phyloP scores from a whole-genome alignment of 2,888 invertebrate genomes.

The Drosophila seclusa region DNA sequence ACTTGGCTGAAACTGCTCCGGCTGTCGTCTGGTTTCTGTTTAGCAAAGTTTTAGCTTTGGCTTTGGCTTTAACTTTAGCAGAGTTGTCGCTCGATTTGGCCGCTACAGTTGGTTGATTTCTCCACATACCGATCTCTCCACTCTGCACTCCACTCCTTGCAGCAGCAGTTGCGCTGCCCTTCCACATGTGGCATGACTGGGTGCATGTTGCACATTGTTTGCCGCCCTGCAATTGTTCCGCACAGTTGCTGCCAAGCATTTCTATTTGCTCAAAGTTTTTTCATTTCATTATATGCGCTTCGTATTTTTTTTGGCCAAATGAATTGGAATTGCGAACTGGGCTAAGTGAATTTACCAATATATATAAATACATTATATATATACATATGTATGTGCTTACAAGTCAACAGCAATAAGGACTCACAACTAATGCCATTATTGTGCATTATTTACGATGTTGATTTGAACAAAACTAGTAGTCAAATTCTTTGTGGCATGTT shows the following conservation, averaged over 20 bases:
- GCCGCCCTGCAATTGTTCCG: conserved; percentile 75
- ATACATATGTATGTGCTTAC: neutral
- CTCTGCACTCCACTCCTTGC: neutral
- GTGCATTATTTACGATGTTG: conserved; percentile 48
- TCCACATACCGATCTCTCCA: neutral
- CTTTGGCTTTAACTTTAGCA: conserved; percentile 42
- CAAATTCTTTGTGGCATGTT: conserved; percentile 41
- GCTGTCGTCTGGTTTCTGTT: conserved; percentile 41
- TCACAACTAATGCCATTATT: conserved; percentile 20
- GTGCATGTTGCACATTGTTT: conserved; percentile 70
- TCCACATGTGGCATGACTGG: conserved; percentile 17
- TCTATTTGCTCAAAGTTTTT: conserved; percentile 56
- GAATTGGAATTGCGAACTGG: conserved; percentile 60
- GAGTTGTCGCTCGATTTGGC: conserved; percentile 71
- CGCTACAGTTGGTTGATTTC: conserved; percentile 50
- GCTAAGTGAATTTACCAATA: conserved; percentile 57
- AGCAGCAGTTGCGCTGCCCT: conserved; percentile 16
- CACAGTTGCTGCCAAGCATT: conserved; percentile 61
- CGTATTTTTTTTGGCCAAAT: conserved; percentile 50
- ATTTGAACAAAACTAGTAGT: conserved; percentile 54
- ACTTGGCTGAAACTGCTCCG: neutral
- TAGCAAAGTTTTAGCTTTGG: conserved; percentile 53
- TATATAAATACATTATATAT: neutral
- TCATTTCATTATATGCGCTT: conserved; percentile 44
- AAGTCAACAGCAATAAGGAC: neutral